Evolutionary conservation across 2,888 invertebrate genomes (phyloP), one percentile per base, ranked within the genome.

Genomic region (Lathronympha strigana): DNA sequence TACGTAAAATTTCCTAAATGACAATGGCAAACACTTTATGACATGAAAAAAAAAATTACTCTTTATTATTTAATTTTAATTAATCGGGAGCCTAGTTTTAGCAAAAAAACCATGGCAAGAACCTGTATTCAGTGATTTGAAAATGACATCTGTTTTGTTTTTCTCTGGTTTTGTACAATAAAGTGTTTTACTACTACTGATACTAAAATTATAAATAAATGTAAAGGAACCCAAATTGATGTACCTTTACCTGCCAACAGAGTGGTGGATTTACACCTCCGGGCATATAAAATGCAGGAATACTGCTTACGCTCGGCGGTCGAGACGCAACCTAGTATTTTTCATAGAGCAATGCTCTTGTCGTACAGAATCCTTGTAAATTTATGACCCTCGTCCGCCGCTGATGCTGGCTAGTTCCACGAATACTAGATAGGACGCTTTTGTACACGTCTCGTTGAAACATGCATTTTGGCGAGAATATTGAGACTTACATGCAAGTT

Each of bases 291-390:
- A 66, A 67, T 69, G 57, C 60, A 69, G 60, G 66, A 54, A 66
- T 61, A 54, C 60, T 31, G 68, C 72, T 71, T 69, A 72, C 72
- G 72, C 73, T 71, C 68, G 71, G 72, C 70, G 73, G 79, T 77
- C 76, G 81, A 79, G 79, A 77, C 77, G 80, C 75, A 76, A 77
- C 78, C 78, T 79, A 80, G 82, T 85, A 90, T 88, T 88, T 90
- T 89, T 88, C 88, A 86, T 80, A 80, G 82, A 81, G 84, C 86
- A 83, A 82, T 84, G 82, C 80, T 80, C 72, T 80, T 84, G 90
- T 90, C 90, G 81, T 74, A 76, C 77, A 76, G 82, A 85, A 90
- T 90, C 90, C 90, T 83, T 78, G 80, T 73, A 88, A 88, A 90
- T 91, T 91, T 91, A 91, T 89, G 83, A 83, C 84, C 81, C 77